Evolutionary conservation across 2,888 invertebrate species (phyloP).

Genomic region (Seira ritae): DNA sequence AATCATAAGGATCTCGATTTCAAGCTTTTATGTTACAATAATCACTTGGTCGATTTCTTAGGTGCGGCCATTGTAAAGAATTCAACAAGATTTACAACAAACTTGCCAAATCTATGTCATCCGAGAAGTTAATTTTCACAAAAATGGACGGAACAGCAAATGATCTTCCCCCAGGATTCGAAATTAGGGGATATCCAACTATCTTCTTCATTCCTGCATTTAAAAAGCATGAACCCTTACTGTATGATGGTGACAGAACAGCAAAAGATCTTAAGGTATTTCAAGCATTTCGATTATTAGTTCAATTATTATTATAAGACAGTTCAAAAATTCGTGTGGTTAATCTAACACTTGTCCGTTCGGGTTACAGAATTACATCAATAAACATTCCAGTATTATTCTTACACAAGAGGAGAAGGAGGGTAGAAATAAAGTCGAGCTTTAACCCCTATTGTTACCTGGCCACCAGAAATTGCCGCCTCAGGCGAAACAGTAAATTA

Average conservation of each 20-base stretch:
- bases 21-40: no score
- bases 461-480: no score
- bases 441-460: no score
- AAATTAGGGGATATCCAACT: slow-evolving; percentile 75
- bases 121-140: slow-evolving; percentile 73
- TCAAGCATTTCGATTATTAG: not conserved
- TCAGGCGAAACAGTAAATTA: no score
- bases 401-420: slow-evolving; percentile 69
- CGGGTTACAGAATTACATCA: slow-evolving; percentile 67
- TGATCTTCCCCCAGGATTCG: slow-evolving; percentile 75
- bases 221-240: slow-evolving; percentile 75
- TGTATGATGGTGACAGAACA: slow-evolving; percentile 75
- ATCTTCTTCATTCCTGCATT: slow-evolving; percentile 76
- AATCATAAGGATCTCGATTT: not conserved
- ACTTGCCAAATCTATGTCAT: slow-evolving; percentile 74
- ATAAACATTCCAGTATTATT: slow-evolving; percentile 67
- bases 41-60: no score
- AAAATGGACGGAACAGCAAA: slow-evolving; percentile 76
- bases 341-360: no score
- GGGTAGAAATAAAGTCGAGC: slow-evolving; percentile 71
- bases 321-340: no score
- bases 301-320: not conserved
- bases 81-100: slow-evolving; percentile 78
- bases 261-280: slow-evolving; percentile 74
- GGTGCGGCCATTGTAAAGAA: slow-evolving; percentile 79